Evolutionary conservation across 2,888 invertebrate species (phyloP).

Genomic region (Aethes cnicana): DNA sequence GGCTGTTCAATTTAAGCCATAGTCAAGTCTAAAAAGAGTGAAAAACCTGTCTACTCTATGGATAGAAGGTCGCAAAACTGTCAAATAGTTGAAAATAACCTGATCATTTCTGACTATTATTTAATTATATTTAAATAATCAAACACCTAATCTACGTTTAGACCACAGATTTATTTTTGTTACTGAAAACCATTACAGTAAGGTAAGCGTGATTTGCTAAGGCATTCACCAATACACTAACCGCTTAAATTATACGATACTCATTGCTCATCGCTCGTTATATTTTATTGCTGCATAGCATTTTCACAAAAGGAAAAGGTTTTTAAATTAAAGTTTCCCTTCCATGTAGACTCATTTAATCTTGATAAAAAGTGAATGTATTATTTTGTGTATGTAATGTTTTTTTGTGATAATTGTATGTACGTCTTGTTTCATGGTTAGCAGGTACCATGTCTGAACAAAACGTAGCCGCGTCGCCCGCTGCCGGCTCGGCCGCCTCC

Average conservation of each 20-base stretch:
- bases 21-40: neutral
- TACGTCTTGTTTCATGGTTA: conserved; percentile 26
- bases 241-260: neutral
- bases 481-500: conserved; percentile 52
- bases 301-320: too few relatives aligned
- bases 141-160: conserved; percentile 13
- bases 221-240: too few relatives aligned
- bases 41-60: neutral
- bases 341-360: too few relatives aligned
- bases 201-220: neutral
- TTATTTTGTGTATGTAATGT: neutral
- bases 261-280: conserved; percentile 13
- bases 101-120: conserved; percentile 22
- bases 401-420: conserved; percentile 4
- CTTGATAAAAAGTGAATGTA: conserved; percentile 6
- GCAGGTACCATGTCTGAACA: conserved; percentile 60
- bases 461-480: conserved; percentile 52
- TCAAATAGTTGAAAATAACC: conserved; percentile 30
- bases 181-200: neutral
- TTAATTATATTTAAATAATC: conserved; percentile 24
- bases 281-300: conserved; percentile 7
- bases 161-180: conserved; percentile 12
- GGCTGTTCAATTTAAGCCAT: neutral
- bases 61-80: conserved; percentile 3
- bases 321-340: too few relatives aligned